phyloP scores from a whole-genome alignment of 2,113 vertebrate species.

The Alethe castanea region DNA sequence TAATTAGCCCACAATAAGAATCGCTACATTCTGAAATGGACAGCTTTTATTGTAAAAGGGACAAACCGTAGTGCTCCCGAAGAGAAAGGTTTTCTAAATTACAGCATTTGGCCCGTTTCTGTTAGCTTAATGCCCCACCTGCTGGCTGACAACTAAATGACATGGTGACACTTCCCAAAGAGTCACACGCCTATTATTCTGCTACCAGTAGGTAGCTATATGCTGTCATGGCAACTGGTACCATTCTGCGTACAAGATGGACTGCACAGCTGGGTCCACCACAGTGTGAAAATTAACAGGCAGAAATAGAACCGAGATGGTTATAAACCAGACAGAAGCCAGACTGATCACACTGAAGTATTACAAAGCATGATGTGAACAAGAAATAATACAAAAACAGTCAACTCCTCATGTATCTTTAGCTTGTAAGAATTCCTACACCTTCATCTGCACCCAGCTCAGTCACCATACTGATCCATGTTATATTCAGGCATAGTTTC shows the following conservation, averaged over 20 bases:
- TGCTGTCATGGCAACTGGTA: constrained; percentile 29
- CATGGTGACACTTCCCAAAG: background rate
- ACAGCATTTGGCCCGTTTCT: background rate
- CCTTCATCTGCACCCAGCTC: background rate
- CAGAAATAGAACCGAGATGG: background rate
- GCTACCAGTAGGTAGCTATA: background rate
- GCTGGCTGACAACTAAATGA: constrained; percentile 41
- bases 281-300: background rate
- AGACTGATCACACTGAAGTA: background rate
- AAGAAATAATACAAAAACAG: background rate
- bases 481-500: background rate
- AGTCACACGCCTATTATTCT: background rate
- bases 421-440: background rate
- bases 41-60: background rate
- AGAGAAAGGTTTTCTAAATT: background rate
- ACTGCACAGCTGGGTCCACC: constrained; percentile 17
- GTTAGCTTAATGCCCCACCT: constrained; percentile 66
- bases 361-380: background rate
- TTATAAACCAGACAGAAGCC: background rate
- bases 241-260: background rate
- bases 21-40: background rate
- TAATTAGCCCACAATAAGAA: background rate
- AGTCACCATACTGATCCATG: background rate
- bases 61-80: background rate
- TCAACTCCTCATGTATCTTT: background rate